Evolutionary conservation across 2,113 vertebrate genomes (phyloP).

Genomic region (Protobothrops mucrosquamatus): DNA sequence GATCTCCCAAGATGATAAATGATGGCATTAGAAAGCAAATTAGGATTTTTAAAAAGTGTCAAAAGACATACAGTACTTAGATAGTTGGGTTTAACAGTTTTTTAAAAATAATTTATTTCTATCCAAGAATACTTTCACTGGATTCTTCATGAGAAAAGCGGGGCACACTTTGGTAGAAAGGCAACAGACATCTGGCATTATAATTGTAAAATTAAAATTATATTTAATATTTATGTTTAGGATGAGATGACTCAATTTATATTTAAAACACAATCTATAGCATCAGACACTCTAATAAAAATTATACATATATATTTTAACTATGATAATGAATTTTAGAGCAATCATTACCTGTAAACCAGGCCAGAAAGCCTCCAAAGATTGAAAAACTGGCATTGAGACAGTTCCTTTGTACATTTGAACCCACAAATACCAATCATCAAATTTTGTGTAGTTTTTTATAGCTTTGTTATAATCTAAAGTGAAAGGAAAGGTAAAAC

Average conservation of each 20-base stretch:
- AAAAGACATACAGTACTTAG: rapidly evolving
- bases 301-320: neutral
- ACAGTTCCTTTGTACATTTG: conserved; percentile 99
- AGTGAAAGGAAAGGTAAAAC: conserved; percentile 40
- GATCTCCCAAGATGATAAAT: neutral
- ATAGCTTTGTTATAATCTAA: conserved; percentile 91
- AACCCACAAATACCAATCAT: conserved; percentile 99
- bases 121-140: neutral
- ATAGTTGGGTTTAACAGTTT: neutral
- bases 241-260: neutral
- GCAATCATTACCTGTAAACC: conserved; percentile 85
- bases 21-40: neutral
- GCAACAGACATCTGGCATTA: neutral
- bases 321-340: neutral
- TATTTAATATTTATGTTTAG: neutral
- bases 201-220: neutral
- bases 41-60: neutral
- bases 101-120: neutral
- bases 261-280: neutral
- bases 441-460: conserved; percentile 95
- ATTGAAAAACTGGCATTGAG: conserved; percentile 98
- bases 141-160: neutral
- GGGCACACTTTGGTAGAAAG: neutral
- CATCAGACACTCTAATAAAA: neutral
- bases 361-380: conserved; percentile 97